Evolutionary conservation across 2,888 invertebrate species (phyloP).

Genomic region (Mamestra brassicae): DNA sequence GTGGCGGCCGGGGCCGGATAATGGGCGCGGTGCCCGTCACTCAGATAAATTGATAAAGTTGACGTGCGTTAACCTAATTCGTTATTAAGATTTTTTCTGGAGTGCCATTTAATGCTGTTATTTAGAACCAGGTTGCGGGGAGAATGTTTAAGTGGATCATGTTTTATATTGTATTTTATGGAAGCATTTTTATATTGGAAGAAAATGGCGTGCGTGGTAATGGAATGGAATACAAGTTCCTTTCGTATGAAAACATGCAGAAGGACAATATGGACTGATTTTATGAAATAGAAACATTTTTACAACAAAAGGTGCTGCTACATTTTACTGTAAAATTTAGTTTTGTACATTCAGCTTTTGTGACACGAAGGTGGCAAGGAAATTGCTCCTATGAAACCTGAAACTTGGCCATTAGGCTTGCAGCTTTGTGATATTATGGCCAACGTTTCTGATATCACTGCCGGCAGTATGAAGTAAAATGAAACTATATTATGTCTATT

Average conservation of each 20-base stretch:
- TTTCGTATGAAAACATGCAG: not conserved
- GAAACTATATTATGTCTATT: not conserved
- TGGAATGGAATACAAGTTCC: too few relatives aligned
- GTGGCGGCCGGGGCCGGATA: conserved; percentile 67
- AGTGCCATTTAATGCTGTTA: conserved; percentile 42
- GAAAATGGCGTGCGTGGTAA: conserved; percentile 1
- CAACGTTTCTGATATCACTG: not conserved
- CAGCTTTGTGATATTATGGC: not conserved
- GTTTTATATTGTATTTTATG: conserved; percentile 12
- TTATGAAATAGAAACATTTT: not conserved
- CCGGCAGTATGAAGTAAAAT: not conserved
- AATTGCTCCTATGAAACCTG: conserved; percentile 17
- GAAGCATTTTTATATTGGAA: not conserved
- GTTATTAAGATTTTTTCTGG: conserved; percentile 59
- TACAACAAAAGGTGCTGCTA: not conserved
- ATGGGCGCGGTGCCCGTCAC: conserved; percentile 66
- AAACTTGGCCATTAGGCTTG: not conserved
- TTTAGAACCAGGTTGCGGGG: conserved; percentile 10
- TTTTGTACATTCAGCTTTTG: not conserved
- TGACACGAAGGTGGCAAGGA: not conserved
- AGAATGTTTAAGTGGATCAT: conserved; percentile 13
- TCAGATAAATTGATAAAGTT: conserved; percentile 77
- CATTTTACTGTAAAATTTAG: not conserved
- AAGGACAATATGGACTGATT: too few relatives aligned
- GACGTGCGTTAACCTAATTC: conserved; percentile 68